A percentile compares a stretch with the other conserved stretches of the same genome.
These are phyloP conservation scores for Cybosia mesomella DNA, from an alignment of 2,888 invertebrate species.

Conservation along the genomic window DNA sequence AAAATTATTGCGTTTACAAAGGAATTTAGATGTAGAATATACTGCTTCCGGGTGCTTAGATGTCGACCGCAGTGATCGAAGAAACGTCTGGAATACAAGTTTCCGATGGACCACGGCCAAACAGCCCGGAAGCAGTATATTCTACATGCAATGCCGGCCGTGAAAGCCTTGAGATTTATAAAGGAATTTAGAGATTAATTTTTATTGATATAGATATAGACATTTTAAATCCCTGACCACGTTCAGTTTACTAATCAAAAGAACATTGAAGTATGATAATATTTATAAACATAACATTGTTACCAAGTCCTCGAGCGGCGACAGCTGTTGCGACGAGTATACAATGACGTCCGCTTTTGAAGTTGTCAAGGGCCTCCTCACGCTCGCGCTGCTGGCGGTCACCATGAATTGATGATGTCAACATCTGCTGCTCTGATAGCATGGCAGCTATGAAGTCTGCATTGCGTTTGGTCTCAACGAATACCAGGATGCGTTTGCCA, in stretches of 20 bases:
- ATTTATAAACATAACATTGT: slow-evolving; percentile 25
- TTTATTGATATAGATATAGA: no score
- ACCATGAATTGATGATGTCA: slow-evolving; percentile 99
- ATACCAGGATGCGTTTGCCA: slow-evolving; percentile 90
- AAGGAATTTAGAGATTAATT: no score
- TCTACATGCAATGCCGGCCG: no score
- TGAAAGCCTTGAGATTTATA: no score
- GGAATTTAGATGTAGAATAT: no score
- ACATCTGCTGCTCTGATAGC: slow-evolving; percentile 92
- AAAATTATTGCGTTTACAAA: no score
- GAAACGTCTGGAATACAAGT: no score
- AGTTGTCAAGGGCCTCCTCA: slow-evolving; percentile 97
- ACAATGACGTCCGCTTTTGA: slow-evolving; percentile 91
- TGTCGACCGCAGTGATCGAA: no score
- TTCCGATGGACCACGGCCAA: no score
- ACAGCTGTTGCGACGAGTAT: slow-evolving; percentile 98
- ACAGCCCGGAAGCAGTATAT: no score
- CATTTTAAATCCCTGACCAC: neutral
- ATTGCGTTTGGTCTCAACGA: slow-evolving; percentile 95
- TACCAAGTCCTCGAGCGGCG: slow-evolving; percentile 95
- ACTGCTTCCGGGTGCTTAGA: no score
- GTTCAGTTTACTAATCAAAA: neutral
- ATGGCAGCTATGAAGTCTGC: slow-evolving; percentile 96
- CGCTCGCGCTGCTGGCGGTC: slow-evolving; percentile 98
- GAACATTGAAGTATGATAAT: neutral